phyloP scores from a whole-genome alignment of 2,113 vertebrate genomes.

The Cyanoliseus patagonus region DNA sequence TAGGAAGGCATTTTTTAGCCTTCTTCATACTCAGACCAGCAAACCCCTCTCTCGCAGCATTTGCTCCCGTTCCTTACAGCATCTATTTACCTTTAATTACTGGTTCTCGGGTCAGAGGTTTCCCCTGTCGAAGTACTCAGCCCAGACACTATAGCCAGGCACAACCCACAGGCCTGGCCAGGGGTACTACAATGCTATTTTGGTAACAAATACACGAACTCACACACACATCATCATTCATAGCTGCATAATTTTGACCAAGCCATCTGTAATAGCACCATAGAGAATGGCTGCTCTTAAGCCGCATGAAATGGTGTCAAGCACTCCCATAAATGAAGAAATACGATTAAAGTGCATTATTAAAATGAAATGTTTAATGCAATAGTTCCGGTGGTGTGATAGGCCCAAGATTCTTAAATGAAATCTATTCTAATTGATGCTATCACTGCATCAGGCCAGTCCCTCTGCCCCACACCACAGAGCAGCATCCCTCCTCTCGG shows the following conservation, averaged over 20 bases:
- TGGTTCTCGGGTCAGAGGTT: neutral
- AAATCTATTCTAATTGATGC: neutral
- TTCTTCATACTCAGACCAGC: neutral
- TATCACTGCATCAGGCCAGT: neutral
- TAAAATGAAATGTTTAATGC: constrained; percentile 10
- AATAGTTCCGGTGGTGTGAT: neutral
- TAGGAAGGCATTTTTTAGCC: neutral
- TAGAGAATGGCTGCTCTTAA: neutral
- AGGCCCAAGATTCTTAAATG: neutral
- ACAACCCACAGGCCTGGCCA: neutral
- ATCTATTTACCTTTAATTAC: neutral
- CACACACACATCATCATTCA: neutral
- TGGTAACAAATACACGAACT: neutral
- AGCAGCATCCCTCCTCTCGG: too few relatives aligned
- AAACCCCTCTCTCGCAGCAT: neutral
- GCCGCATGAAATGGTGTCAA: neutral
- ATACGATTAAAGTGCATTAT: neutral
- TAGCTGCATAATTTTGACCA: neutral
- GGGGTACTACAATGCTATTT: neutral
- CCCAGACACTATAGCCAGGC: rapidly evolving
- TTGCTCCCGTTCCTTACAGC: neutral
- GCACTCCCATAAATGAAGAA: neutral
- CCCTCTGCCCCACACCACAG: neutral
- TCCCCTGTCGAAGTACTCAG: neutral
- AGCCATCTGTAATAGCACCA: neutral